Conservation (phyloP, 2,888 invertebrate species). For the Drosophila yooni region DNA sequence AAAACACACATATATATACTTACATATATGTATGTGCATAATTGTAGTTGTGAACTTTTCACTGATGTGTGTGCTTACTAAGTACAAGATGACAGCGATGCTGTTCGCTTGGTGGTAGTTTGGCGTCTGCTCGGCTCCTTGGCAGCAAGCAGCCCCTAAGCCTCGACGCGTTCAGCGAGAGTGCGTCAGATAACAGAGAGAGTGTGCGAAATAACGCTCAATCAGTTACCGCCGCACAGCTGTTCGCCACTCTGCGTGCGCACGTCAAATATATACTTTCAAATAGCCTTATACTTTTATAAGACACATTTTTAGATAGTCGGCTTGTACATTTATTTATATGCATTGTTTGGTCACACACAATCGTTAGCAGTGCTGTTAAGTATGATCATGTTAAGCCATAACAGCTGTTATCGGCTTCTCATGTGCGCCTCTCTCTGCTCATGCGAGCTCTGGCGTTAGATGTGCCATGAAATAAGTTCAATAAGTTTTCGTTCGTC, state of each 20-base stretch:
- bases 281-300: constrained; percentile 2
- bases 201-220: constrained; percentile 20
- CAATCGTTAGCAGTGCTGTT: constrained; percentile 20
- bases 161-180: constrained; percentile 14
- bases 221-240: constrained; percentile 5
- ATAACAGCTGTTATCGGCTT: constrained; percentile 25
- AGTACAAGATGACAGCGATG: constrained; percentile 35
- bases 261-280: not conserved
- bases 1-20: constrained; percentile 9
- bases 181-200: constrained; percentile 37
- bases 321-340: not conserved
- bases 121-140: constrained; percentile 64
- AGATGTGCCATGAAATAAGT: constrained; percentile 12
- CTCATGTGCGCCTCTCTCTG: constrained; percentile 14
- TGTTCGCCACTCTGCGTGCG: constrained; percentile 1
- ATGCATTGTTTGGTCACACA: constrained; percentile 39
- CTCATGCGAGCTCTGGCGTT: constrained; percentile 44
- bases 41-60: constrained; percentile 55
- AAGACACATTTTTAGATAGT: not conserved
- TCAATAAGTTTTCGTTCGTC: constrained; percentile 32
- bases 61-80: constrained; percentile 32
- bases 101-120: constrained; percentile 66
- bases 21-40: constrained; percentile 9
- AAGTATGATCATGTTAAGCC: constrained; percentile 34
- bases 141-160: constrained; percentile 31